These are phyloP conservation scores for Puntigrus tetrazona DNA, from an alignment of 2,113 vertebrate species.

Conservation along the genomic window DNA sequence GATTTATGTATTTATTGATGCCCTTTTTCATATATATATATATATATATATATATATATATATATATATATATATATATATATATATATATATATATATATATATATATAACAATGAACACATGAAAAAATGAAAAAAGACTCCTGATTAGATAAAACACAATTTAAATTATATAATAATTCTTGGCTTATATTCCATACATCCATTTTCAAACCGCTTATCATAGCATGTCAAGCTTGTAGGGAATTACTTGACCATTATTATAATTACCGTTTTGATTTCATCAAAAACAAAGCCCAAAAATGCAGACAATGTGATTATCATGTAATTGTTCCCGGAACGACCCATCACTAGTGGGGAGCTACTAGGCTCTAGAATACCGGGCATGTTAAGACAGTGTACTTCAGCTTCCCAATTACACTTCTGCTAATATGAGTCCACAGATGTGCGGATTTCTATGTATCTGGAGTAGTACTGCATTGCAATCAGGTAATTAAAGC, in stretches of 20 bases:
- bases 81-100: too few relatives aligned
- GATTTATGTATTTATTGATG: not conserved
- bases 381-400: conserved; percentile 2
- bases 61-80: too few relatives aligned
- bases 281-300: too few relatives aligned
- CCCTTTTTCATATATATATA: too few relatives aligned
- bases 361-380: not conserved
- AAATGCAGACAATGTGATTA: not conserved
- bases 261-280: not conserved
- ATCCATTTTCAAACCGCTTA: not conserved
- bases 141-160: too few relatives aligned
- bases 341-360: not conserved
- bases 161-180: too few relatives aligned
- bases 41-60: too few relatives aligned
- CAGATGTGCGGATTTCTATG: conserved; percentile 1
- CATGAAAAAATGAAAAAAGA: too few relatives aligned
- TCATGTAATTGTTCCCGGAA: not conserved
- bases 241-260: not conserved
- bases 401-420: not conserved
- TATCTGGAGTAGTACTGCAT: conserved; percentile 32
- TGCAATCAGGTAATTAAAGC: conserved; percentile 26
- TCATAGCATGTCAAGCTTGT: not conserved
- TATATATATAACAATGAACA: too few relatives aligned
- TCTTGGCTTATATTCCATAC: not conserved
- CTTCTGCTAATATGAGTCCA: not conserved